A percentile compares a stretch with the other conserved stretches of the same genome.
Conservation (phyloP, 53 echinoderm and acorn worm genomes). For the Echinarachnius parma region DNA sequence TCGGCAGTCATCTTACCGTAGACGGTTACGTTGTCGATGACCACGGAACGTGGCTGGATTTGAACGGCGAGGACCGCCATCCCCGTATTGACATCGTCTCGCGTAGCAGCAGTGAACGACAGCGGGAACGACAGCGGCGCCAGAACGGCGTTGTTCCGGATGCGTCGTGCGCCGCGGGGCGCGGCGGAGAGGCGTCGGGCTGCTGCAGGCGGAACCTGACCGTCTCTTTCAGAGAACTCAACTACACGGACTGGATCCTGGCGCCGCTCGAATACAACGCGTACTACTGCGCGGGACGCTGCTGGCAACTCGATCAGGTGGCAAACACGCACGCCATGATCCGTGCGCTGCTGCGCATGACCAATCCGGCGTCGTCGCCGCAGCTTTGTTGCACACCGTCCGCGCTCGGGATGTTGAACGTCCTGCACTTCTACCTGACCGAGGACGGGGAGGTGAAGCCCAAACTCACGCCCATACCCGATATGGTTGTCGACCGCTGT, state of each 20-base stretch:
- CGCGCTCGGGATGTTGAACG: constrained; percentile 6
- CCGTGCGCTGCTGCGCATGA: not conserved
- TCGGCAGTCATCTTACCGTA: constrained; percentile 8
- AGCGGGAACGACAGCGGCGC: not conserved
- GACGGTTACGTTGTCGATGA: constrained; percentile 9
- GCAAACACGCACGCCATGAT: constrained; percentile 23
- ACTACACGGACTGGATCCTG: constrained; percentile 15
- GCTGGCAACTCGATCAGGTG: constrained; percentile 9
- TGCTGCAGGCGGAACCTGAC: constrained; percentile 23
- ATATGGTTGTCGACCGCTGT: constrained; percentile 28
- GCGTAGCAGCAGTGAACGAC: not conserved
- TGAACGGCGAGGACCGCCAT: not conserved
- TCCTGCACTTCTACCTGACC: not conserved
- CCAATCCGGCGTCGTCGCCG: not conserved
- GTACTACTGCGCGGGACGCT: constrained; percentile 17
- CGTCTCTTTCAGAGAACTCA: constrained; percentile 11
- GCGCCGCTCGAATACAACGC: constrained; percentile 33
- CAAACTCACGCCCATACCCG: constrained; percentile 1
- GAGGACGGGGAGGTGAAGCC: not conserved
- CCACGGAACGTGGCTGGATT: not conserved
- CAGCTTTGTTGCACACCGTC: constrained; percentile 21
- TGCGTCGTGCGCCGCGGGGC: constrained; percentile 1
- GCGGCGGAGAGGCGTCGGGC: not conserved
- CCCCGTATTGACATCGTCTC: constrained; percentile 20
- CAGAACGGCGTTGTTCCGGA: not conserved